Evolutionary conservation across 2,888 invertebrate species (phyloP).

Genomic region (Chalcosyrphus nemorum): DNA sequence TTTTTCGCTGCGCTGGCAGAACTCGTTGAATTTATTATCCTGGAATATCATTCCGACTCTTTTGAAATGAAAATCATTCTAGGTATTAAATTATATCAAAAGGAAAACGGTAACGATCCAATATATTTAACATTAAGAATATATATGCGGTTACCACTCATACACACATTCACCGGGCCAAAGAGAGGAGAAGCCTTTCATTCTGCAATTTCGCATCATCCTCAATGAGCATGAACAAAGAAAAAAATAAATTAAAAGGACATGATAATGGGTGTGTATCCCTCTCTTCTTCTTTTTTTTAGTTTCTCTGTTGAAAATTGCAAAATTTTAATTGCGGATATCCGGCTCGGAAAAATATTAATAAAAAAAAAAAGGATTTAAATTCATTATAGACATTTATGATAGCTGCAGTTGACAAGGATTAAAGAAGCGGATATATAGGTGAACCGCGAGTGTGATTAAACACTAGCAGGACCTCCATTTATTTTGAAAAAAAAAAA

Average conservation of each 20-base stretch:
- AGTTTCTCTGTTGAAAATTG: conserved; percentile 6
- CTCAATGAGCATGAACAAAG: conserved; percentile 16
- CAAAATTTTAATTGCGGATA: conserved; percentile 47
- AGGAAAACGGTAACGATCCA: conserved; percentile 13
- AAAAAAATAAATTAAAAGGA: conserved; percentile 4
- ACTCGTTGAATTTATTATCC: conserved; percentile 53
- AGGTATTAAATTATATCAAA: conserved; percentile 16
- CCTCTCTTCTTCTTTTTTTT: neutral
- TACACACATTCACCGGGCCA: too few species aligned
- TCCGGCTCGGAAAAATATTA: neutral
- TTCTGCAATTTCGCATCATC: neutral
- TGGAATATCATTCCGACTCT: conserved; percentile 29
- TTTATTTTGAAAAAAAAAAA: too few species aligned
- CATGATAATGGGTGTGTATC: neutral
- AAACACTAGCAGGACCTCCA: too few species aligned
- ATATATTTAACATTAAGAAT: conserved; percentile 34
- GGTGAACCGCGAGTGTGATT: too few species aligned
- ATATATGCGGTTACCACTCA: neutral
- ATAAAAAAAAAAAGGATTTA: conserved; percentile 9
- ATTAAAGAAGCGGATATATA: too few species aligned
- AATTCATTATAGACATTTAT: conserved; percentile 9
- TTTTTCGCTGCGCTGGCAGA: conserved; percentile 7
- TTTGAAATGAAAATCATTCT: neutral
- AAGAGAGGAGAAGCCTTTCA: neutral
- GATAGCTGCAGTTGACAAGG: conserved; percentile 10